Evolutionary conservation across 2,888 invertebrate species (phyloP), one percentile per base, ranked within the genome.

Genomic region (Octonoba sinensis): DNA sequence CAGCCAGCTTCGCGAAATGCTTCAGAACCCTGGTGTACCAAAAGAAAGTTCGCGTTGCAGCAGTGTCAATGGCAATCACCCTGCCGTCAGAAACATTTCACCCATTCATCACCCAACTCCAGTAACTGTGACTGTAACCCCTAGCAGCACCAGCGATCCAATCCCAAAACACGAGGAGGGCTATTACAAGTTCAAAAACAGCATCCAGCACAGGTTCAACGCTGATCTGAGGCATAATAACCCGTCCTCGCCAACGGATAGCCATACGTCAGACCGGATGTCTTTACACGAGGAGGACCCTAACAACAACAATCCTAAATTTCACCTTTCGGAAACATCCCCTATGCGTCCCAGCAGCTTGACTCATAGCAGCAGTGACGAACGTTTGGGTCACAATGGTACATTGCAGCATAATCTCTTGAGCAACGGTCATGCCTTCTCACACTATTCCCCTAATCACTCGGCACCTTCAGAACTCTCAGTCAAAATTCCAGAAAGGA

Each of bases 151-250:
- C 4, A 46, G 1, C 1, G 54, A 67, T 11, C 6, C 49, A 3
- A 36, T 44, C 12, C n/a, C 62, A 0, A 83, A 83, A n/a, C 20
- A 27, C 3, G 83, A 86, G 84, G 84, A 85, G 54, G 81, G 83
- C 27, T 85, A 74, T 44, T 97, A 96, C 90, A 97, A 97, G 90
- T 97, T 96, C 90, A 97, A 97, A 90, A 96, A 95, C 87, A 95
- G 94, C 87, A 97, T 97, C 85, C 96, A 96, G 87, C 93, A 96
- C 88, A 91, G 97, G 81, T 97, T 97, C 85, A 90, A 90, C 64
- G 90, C 88, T 60, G 89, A 89, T 75, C 84, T 86, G 66, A 76
- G 83, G 59, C 77, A 84, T 16, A 67, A 70, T 22, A 72, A 71
- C 1, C 18, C 77, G 2, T 79, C 84, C 1, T 73, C 83, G 12